Evolutionary conservation across 1,140 invertebrate species (phyloP), one percentile per base, ranked within the genome.

Genomic region (Caerostris extrusa): DNA sequence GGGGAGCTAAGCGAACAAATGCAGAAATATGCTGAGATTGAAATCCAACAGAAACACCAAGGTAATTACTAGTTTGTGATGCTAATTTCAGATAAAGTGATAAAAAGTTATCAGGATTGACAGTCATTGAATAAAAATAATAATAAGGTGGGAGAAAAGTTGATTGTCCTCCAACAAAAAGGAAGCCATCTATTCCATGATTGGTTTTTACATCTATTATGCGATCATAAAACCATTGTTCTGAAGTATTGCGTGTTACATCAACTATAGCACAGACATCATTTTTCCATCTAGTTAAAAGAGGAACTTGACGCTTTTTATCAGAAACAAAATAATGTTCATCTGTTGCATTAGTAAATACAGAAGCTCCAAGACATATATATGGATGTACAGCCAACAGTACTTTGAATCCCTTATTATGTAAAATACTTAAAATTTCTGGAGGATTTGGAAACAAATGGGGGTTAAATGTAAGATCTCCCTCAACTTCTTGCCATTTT

Each of bases 151-250:
- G 95, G 55, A 94, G 85, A 77, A 88, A 91, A 88, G 90, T 81
- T 64, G 94, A 94, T 58, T 95, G 89, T 12, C 92, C 89, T 14
- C 95, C 95, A 87, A 91, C 67, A 86, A 99, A 97, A 95, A 98
- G 99, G 95, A 99, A 99, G 0, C 98, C 97, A 95, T 98, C 98
- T 8, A 99, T 97, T 53, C 98, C 97, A 94, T 98, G 98, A 1
- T 96, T 96, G 94, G 97, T 97, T 3, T 99, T 96, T 3, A 95
- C 85, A 85, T 93, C 89, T 56, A 95, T 64, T 17, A 95, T 90
- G 95, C 98, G 98, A 56, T 97, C 96, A 5, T 97, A 95, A 19
- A 98, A 96, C 98, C 98, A 99, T 0, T 97, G 97, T 4, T 98
- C 96, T 0, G 98, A 97, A 61, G 97, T 96, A 94, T 98, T 97